phyloP scores from a whole-genome alignment of 2,888 invertebrate species.

The Eupithecia tripunctaria region DNA sequence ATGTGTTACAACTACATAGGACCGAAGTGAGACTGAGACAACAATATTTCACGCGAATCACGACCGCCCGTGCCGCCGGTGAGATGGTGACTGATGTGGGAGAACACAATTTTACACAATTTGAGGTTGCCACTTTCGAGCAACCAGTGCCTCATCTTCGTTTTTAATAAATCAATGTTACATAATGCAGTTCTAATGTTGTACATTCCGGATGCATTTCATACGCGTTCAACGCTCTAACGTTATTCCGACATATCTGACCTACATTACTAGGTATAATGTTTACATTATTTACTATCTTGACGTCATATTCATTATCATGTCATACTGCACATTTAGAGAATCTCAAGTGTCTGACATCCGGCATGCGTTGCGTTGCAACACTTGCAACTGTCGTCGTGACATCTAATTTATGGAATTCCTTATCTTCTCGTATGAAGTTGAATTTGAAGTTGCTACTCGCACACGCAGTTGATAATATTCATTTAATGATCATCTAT shows the following conservation, averaged over 20 bases:
- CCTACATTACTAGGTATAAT: slow-evolving; percentile 66
- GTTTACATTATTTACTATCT: slow-evolving; percentile 58
- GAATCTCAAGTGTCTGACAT: slow-evolving; percentile 6
- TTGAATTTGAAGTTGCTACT: too few relatives aligned
- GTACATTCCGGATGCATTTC: slow-evolving; percentile 52
- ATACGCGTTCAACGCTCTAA: slow-evolving; percentile 51
- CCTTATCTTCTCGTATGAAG: too few relatives aligned
- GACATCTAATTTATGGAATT: neutral
- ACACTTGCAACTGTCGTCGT: neutral
- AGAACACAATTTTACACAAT: too few relatives aligned
- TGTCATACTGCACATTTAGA: slow-evolving; percentile 43
- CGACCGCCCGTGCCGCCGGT: too few relatives aligned
- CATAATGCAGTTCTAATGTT: slow-evolving; percentile 61
- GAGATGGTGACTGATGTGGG: too few relatives aligned
- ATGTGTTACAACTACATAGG: too few relatives aligned
- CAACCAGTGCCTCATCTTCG: too few relatives aligned
- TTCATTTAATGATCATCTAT: too few relatives aligned
- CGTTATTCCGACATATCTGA: slow-evolving; percentile 66
- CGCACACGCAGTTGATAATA: too few relatives aligned
- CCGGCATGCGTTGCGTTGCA: slow-evolving; percentile 1
- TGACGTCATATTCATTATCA: slow-evolving; percentile 60
- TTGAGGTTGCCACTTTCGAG: too few relatives aligned
- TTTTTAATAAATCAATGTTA: slow-evolving; percentile 45
- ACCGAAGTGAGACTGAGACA: too few relatives aligned
- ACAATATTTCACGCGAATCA: too few relatives aligned